Conservation (phyloP, 2,888 invertebrate species). For the Deilephila porcellus region DNA sequence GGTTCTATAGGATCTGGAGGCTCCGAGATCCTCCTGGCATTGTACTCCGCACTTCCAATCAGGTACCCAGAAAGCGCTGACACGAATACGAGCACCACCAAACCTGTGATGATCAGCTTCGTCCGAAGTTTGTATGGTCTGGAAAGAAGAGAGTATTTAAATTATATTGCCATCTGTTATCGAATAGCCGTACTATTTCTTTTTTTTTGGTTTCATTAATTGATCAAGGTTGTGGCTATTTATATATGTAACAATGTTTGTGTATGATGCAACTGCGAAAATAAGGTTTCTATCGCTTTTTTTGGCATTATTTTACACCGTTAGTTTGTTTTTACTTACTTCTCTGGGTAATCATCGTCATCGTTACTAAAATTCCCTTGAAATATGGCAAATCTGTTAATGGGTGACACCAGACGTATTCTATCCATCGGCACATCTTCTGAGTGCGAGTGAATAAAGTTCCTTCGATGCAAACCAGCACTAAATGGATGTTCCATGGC, state of each 20-base stretch:
- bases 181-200: constrained; percentile 37
- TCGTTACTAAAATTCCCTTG: constrained; percentile 66
- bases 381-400: constrained; percentile 71
- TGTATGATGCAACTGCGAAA: constrained; percentile 3
- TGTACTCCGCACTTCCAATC: constrained; percentile 62
- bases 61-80: constrained; percentile 69
- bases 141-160: constrained; percentile 48
- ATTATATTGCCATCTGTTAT: constrained; percentile 49
- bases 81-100: constrained; percentile 61
- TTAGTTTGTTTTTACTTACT: constrained; percentile 60
- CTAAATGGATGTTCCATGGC: constrained; percentile 60
- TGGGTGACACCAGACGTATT: constrained; percentile 71
- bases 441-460: constrained; percentile 67
- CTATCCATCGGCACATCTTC: constrained; percentile 72
- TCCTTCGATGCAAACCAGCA: constrained; percentile 66
- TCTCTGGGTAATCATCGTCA: constrained; percentile 62
- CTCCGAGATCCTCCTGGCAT: constrained; percentile 53
- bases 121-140: constrained; percentile 68
- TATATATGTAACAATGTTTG: background rate
- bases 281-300: background rate
- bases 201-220: background rate
- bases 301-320: background rate
- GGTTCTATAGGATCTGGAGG: constrained; percentile 88
- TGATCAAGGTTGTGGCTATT: background rate
- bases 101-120: constrained; percentile 59